Evolutionary conservation across 2,797 vertebrate species (phyloP), one percentile per base, ranked within the genome.

Genomic region (Anableps anableps): DNA sequence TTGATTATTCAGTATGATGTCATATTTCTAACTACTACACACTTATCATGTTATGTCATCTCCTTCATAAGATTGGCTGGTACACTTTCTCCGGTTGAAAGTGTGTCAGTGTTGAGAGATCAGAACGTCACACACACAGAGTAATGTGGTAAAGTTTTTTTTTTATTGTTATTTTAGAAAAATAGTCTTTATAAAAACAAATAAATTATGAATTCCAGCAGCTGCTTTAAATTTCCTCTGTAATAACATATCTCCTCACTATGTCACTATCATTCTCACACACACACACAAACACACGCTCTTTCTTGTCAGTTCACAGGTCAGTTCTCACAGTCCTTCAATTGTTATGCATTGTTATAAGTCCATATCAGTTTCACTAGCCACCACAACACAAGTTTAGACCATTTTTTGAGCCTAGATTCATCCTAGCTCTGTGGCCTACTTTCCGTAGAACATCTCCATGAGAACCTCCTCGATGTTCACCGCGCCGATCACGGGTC

Each of bases 391-490:
- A 51, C 55, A 73, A 78, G 70, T 17, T 80, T 26, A 62, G 74
- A 79, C 80, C 75, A 23, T 34, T 71, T 64, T 77, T 82, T 85
- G 77, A 53, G 36, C 75, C 71, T 31, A 34, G 77, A 74, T 78
- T 80, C 72, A 50, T 48, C 72, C 75, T 74, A 48, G 73, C 78
- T 77, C 80, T 5, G 31, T 70, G 62, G 74, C 85, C 92, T 96
- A 96, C 86, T 98, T 98, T 72, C 96, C 96, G 90, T 98, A 99
- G 92, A 99, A 97, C 98, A 99, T 99, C 93, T 99, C 98, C 94
- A 99, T 95, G 83, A 99, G 96, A 94, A 99, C 97, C 88, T 99
- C 98, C 93, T 99, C 98, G 95, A 99, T 99, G 94, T 97, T 97
- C 82, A 99, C 97, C 6, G 94, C 85, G 81, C 98, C 98, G 82